phyloP scores from a whole-genome alignment of 2,797 vertebrate genomes.

The Chelonia mydas region DNA sequence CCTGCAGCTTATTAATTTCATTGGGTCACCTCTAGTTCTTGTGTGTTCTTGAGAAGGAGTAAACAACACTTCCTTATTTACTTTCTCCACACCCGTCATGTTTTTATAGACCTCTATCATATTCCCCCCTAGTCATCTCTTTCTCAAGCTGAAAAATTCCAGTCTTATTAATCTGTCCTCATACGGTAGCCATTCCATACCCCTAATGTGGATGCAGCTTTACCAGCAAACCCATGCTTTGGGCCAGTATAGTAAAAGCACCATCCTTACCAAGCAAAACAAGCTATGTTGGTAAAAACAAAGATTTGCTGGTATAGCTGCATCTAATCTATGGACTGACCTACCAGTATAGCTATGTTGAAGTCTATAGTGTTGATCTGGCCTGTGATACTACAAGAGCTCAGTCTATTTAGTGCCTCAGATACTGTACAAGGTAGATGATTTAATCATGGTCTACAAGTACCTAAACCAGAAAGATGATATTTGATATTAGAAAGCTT shows the following conservation, averaged over 20 bases:
- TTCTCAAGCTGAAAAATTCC: too few species aligned
- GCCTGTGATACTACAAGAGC: background rate
- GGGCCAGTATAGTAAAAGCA: background rate
- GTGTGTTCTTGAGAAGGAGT: too few species aligned
- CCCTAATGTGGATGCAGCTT: background rate
- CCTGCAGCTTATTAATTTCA: too few species aligned
- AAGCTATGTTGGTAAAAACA: background rate
- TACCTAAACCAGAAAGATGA: background rate
- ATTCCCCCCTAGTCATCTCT: too few species aligned
- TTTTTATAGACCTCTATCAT: too few species aligned
- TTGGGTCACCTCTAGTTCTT: too few species aligned
- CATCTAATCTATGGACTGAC: background rate
- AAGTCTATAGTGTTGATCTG: background rate
- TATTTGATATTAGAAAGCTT: background rate
- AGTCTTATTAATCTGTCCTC: too few species aligned
- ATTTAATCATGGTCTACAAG: background rate
- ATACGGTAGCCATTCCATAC: too few species aligned
- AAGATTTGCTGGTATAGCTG: background rate
- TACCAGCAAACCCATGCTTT: background rate
- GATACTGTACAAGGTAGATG: background rate
- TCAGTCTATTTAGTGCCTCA: background rate
- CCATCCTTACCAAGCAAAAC: background rate
- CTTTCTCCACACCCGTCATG: too few species aligned
- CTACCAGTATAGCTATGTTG: background rate
- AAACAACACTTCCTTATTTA: too few species aligned